A percentile compares a stretch with the other conserved stretches of the same genome.
These are phyloP conservation scores for Potamarius usumacintae DNA, from an alignment of 2,113 vertebrate genomes.

Conservation along the genomic window DNA sequence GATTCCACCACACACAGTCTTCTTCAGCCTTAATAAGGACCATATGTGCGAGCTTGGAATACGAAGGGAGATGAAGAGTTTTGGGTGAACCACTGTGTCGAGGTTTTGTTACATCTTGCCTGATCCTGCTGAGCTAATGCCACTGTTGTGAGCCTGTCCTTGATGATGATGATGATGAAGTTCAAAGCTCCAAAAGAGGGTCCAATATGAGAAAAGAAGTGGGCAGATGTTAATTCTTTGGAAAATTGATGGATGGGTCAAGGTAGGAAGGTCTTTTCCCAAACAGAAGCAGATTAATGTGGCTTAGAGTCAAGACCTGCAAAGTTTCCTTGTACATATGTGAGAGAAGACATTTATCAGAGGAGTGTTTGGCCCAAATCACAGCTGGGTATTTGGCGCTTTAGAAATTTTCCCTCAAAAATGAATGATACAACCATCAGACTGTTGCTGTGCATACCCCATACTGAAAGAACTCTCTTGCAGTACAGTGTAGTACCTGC, in stretches of 20 bases:
- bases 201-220: neutral
- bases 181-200: neutral
- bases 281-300: conserved; percentile 35
- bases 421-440: neutral
- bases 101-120: neutral
- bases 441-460: neutral
- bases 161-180: neutral
- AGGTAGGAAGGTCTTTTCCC: neutral
- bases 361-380: conserved; percentile 16
- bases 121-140: neutral
- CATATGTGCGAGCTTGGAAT: conserved; percentile 56
- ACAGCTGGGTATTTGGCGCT: neutral
- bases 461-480: neutral
- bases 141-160: neutral
- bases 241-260: conserved; percentile 20
- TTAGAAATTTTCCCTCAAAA: neutral
- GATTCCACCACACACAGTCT: conserved; percentile 45
- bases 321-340: conserved; percentile 4
- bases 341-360: neutral
- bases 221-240: conserved; percentile 20
- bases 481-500: neutral
- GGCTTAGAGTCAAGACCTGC: neutral
- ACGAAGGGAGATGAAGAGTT: neutral
- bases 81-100: conserved; percentile 36
- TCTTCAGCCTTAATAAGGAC: conserved; percentile 58